phyloP scores from a whole-genome alignment of 2,888 invertebrate genomes.

The Hyalella azteca region DNA sequence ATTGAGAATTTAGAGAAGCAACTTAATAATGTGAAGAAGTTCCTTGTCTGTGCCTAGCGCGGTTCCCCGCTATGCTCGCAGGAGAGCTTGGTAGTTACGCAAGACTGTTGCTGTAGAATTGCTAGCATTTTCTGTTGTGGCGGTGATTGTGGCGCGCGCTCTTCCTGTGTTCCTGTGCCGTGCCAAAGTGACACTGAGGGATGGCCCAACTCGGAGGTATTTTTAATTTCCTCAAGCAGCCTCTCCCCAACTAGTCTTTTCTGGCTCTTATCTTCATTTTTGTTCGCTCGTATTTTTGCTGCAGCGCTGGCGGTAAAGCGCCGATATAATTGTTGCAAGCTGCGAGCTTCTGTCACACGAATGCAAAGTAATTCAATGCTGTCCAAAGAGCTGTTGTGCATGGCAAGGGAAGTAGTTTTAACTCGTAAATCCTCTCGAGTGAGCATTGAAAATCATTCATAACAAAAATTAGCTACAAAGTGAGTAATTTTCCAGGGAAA shows the following conservation, averaged over 20 bases:
- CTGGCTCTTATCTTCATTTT: conserved; percentile 12
- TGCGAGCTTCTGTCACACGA: not conserved
- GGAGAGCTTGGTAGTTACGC: too few species aligned
- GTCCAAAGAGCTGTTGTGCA: too few species aligned
- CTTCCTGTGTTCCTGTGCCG: conserved; percentile 23
- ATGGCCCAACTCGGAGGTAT: conserved; percentile 30
- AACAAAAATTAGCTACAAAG: too few species aligned
- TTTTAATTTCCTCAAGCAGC: conserved; percentile 33
- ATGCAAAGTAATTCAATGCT: too few species aligned
- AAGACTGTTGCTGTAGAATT: conserved; percentile 23
- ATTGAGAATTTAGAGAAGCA: too few species aligned
- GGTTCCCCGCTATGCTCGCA: too few species aligned
- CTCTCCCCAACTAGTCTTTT: conserved; percentile 25
- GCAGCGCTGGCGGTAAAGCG: conserved; percentile 18
- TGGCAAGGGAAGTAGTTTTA: too few species aligned
- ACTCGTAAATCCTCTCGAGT: too few species aligned
- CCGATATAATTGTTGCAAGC: conserved; percentile 16
- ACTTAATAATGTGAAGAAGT: too few species aligned
- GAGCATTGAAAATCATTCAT: too few species aligned
- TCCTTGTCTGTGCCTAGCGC: too few species aligned
- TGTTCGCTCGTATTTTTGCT: conserved; percentile 26
- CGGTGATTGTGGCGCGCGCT: conserved; percentile 17
- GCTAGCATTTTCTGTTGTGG: conserved; percentile 16
- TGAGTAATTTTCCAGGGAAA: too few species aligned
- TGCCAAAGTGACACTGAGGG: conserved; percentile 37